Evolutionary conservation across 2,113 vertebrate genomes (phyloP).

Genomic region (Heterochromis multidens): DNA sequence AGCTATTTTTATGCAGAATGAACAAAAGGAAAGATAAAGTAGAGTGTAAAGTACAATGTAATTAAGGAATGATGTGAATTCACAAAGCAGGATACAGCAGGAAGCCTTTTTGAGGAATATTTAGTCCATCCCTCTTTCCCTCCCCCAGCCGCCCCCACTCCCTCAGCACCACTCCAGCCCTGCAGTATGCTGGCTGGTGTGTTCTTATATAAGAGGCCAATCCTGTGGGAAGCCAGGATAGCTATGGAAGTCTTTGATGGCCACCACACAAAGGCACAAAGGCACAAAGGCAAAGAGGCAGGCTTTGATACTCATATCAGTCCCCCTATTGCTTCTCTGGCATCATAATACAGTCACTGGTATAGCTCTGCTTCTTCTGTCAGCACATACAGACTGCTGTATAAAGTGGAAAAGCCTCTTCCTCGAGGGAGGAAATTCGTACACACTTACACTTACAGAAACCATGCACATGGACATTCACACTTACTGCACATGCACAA

Average conservation of each 20-base stretch:
- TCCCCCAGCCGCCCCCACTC: constrained; percentile 35
- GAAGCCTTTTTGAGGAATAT: constrained; percentile 45
- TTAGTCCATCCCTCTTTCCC: constrained; percentile 14
- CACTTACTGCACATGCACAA: neutral
- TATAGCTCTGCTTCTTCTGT: constrained; percentile 26
- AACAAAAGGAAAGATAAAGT: neutral
- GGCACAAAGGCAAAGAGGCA: constrained; percentile 62
- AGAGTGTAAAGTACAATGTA: neutral
- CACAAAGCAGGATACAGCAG: constrained; percentile 6
- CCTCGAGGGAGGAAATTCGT: neutral
- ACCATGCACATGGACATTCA: neutral
- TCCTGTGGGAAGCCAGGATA: constrained; percentile 64
- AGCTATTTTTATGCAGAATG: neutral
- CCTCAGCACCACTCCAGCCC: constrained; percentile 35
- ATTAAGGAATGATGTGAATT: constrained; percentile 2
- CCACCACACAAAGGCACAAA: constrained; percentile 63
- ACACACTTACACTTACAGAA: constrained; percentile 18
- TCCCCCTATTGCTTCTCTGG: constrained; percentile 36
- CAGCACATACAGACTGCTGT: constrained; percentile 23
- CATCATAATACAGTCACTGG: constrained; percentile 47
- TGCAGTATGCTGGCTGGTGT: constrained; percentile 61
- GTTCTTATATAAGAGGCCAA: constrained; percentile 72
- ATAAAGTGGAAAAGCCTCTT: constrained; percentile 17
- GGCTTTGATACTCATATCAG: constrained; percentile 67
- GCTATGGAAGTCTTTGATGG: constrained; percentile 68